Percentiles rank a stretch among this genome's conserved stretches.
phyloP scores from a whole-genome alignment of 2,797 vertebrate genomes.

The Chromobotia macracanthus region DNA sequence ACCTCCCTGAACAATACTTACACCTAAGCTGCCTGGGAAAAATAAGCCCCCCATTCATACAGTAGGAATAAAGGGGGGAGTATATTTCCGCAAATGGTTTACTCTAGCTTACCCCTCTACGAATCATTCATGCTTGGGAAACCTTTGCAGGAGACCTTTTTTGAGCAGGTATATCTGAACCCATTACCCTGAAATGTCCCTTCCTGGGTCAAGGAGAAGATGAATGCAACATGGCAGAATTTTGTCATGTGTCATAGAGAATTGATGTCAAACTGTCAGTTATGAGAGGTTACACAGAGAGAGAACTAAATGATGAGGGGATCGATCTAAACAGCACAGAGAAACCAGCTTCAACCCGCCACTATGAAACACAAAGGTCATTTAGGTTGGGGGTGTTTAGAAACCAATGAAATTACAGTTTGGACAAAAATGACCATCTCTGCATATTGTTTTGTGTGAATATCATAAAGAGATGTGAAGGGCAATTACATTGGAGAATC shows the following conservation, averaged over 20 bases:
- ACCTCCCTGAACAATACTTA: slow-evolving; percentile 68
- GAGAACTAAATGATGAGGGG: slow-evolving; percentile 50
- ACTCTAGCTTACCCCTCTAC: slow-evolving; percentile 42
- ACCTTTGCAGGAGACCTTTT: slow-evolving; percentile 48
- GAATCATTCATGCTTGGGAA: slow-evolving; percentile 51
- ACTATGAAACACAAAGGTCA: slow-evolving; percentile 34
- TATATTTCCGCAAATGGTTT: slow-evolving; percentile 50
- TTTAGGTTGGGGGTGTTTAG: background rate
- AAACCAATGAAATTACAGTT: slow-evolving; percentile 9
- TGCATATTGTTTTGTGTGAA: background rate
- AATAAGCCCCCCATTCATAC: slow-evolving; percentile 73
- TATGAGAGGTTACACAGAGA: slow-evolving; percentile 55
- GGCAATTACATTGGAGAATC: background rate
- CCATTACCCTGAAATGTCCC: slow-evolving; percentile 56
- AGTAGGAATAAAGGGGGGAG: slow-evolving; percentile 56
- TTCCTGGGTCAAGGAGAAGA: slow-evolving; percentile 42
- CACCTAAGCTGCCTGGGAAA: slow-evolving; percentile 72
- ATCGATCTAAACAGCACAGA: slow-evolving; percentile 51
- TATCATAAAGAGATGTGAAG: background rate
- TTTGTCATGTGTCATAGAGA: slow-evolving; percentile 66
- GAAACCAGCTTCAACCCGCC: slow-evolving; percentile 16
- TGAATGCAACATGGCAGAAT: slow-evolving; percentile 49
- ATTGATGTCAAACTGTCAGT: slow-evolving; percentile 57
- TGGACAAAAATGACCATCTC: background rate
- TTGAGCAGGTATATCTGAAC: slow-evolving; percentile 55